Percentiles rank a stretch among this genome's conserved stretches.
phyloP scores from a whole-genome alignment of 2,113 vertebrate species.

The Corythaixoides concolor region DNA sequence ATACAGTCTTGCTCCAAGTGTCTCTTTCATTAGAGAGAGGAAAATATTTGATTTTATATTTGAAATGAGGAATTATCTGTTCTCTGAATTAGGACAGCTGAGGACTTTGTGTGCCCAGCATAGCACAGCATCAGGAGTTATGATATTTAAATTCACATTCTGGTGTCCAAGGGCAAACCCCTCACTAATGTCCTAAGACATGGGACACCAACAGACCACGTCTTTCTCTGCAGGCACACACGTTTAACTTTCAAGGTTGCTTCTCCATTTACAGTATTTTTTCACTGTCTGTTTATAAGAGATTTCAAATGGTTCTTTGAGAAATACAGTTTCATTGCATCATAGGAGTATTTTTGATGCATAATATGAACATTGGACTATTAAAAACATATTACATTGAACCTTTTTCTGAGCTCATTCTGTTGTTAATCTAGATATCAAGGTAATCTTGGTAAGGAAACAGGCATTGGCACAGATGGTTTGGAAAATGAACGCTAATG shows the following conservation, averaged over 20 bases:
- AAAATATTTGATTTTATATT: neutral
- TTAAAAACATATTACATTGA: neutral
- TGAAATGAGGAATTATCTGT: neutral
- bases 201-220: neutral
- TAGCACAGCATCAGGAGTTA: neutral
- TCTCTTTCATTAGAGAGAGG: neutral
- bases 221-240: neutral
- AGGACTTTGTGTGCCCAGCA: neutral
- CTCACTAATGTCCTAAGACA: neutral
- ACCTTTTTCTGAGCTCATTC: neutral
- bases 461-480: neutral
- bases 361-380: neutral
- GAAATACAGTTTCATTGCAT: neutral
- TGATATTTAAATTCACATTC: neutral
- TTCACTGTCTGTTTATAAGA: neutral
- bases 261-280: neutral
- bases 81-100: neutral
- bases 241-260: neutral
- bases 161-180: neutral
- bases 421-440: rapidly evolving
- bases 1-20: neutral
- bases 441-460: neutral
- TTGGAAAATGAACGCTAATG: neutral
- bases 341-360: neutral
- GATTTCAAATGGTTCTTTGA: neutral